phyloP scores from a whole-genome alignment of 2,888 invertebrate species.

The Conistra vaccinii region DNA sequence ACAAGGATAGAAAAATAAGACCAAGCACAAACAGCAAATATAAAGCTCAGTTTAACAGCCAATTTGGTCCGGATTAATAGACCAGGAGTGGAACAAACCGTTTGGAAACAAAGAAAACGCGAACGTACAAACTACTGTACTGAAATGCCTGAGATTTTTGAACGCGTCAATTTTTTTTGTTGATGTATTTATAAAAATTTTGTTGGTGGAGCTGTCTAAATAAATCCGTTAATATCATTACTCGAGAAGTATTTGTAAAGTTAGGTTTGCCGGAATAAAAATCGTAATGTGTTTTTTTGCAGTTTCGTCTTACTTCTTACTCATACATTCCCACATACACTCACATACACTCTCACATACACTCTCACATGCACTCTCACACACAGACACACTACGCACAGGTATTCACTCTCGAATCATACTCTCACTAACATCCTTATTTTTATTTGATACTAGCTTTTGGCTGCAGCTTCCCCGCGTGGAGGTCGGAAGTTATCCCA shows the following conservation, averaged over 20 bases:
- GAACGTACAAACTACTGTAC: background rate
- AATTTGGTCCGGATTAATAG: constrained; percentile 64
- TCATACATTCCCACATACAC: background rate
- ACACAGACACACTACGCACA: background rate
- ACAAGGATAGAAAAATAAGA: constrained; percentile 45
- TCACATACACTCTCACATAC: background rate
- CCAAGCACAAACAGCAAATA: constrained; percentile 39
- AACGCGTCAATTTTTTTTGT: constrained; percentile 47
- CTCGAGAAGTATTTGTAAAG: background rate
- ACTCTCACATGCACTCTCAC: background rate
- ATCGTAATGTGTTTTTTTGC: background rate
- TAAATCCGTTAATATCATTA: background rate
- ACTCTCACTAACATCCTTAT: background rate
- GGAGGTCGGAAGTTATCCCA: no score
- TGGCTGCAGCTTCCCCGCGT: no score
- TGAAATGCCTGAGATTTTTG: constrained; percentile 31
- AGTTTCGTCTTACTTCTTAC: background rate
- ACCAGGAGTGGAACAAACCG: constrained; percentile 51
- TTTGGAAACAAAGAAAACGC: constrained; percentile 56
- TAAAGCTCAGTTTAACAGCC: constrained; percentile 62
- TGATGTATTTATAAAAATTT: background rate
- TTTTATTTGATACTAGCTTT: no score
- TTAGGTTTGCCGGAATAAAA: background rate
- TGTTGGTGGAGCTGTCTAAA: background rate
- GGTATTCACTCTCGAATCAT: background rate